Evolutionary conservation across 2,888 invertebrate species (phyloP), one percentile per base, ranked within the genome.

Genomic region (Melikaiella ostensackeni): DNA sequence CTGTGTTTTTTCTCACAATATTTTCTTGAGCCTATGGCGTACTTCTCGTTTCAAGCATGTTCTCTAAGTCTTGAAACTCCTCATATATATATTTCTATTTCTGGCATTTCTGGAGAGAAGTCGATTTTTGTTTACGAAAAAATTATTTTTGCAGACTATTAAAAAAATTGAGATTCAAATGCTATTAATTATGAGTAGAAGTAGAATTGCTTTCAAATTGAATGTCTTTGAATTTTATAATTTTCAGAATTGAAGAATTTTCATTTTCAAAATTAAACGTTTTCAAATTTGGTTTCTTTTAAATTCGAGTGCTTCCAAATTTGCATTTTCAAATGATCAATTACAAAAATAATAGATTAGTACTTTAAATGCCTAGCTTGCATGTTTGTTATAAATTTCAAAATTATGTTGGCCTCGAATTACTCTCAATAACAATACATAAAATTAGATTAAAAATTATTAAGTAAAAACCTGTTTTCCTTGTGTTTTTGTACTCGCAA

Each of bases 1-100:
- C 7, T 30, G 8, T 30, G 46, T 46, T 11, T 70, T 50, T 70
- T 38, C 16, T 64, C 11, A 33, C 5, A 24, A 42, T 19, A 8
- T 66, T 38, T 66, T 16, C 27, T 46, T 27, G 46, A 50, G 27
- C n/a, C 30, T 50, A 4, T 50, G 4, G 27, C 16, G 21, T 50
- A n/a, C 46, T 30, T 70, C 30, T 50, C 50, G 11, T 46, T 70
- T 50, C 30, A 0, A 70, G 70, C 70, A 70, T 70, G 50, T 11
- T 50, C 30, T 46, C 30, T 57, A 24, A 24, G 13, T 24, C 24
- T n/a, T n/a, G n/a, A n/a, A n/a, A n/a, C n/a, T n/a, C n/a, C n/a
- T n/a, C n/a, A n/a, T 70, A 30, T 70, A 19, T 11, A 16, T 33
- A 16, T n/a, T 50, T 50, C 9, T 70, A n/a, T 50, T 30, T 70